Evolutionary conservation across 2,797 vertebrate genomes (phyloP).

Genomic region (Sebastes hopkinsi): DNA sequence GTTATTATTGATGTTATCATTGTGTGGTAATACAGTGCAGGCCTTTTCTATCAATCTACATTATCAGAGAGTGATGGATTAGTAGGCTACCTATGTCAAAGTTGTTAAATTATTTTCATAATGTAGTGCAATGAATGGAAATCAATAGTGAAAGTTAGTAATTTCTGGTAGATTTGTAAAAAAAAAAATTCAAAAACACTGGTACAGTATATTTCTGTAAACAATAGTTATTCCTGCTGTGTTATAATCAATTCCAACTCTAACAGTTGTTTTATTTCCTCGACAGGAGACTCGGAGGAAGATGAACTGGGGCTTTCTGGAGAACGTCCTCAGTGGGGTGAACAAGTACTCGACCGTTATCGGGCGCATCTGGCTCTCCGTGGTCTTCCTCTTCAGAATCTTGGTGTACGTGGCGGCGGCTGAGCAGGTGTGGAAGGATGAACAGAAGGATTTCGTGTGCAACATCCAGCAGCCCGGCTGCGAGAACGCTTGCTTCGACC

Average conservation of each 20-base stretch:
- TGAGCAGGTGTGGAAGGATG: constrained; percentile 91
- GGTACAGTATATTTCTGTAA: not conserved
- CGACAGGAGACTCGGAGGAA: constrained; percentile 27
- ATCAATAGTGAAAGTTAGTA: not conserved
- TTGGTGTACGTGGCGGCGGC: constrained; percentile 87
- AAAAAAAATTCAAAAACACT: too few relatives aligned
- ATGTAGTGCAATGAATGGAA: not conserved
- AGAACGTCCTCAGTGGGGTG: constrained; percentile 88
- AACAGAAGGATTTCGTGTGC: constrained; percentile 88
- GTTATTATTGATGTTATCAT: too few relatives aligned
- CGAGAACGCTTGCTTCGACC: constrained; percentile 90
- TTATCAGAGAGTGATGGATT: too few relatives aligned
- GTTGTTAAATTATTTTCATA: too few relatives aligned
- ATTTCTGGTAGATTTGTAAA: not conserved
- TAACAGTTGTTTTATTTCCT: not conserved
- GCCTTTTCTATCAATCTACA: too few relatives aligned
- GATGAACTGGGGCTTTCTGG: constrained; percentile 90
- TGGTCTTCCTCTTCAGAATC: constrained; percentile 88
- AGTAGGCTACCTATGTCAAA: too few relatives aligned
- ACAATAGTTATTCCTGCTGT: not conserved
- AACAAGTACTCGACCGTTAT: constrained; percentile 89
- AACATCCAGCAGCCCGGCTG: constrained; percentile 90
- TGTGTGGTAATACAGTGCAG: too few relatives aligned
- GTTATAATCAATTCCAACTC: not conserved
- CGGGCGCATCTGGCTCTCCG: constrained; percentile 88